Evolutionary conservation across 2,113 vertebrate genomes (phyloP).

Genomic region (Lophotis ruficrista): DNA sequence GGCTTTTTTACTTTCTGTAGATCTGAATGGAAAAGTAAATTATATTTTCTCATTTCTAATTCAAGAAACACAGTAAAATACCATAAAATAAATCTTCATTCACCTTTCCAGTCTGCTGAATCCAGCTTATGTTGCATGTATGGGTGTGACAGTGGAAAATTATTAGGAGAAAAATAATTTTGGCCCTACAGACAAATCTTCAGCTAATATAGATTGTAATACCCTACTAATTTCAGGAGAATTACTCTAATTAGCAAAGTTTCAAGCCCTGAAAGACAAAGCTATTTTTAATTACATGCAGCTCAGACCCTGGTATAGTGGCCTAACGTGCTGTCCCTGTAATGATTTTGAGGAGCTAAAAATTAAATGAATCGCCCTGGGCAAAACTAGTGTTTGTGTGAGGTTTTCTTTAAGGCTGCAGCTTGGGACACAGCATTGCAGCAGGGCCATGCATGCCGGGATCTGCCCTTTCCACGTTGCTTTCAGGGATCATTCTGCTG

Average conservation of each 20-base stretch:
- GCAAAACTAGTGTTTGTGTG: neutral
- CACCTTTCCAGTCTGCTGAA: neutral
- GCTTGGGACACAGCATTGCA: neutral
- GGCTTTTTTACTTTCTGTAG: neutral
- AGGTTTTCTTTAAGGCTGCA: neutral
- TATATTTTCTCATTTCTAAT: neutral
- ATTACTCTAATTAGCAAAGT: neutral
- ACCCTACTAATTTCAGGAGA: neutral
- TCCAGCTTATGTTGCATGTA: neutral
- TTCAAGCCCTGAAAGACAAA: neutral
- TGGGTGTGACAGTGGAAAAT: neutral
- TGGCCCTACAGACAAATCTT: neutral
- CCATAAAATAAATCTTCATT: neutral
- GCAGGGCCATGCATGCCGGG: accelerated
- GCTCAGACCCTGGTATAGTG: neutral
- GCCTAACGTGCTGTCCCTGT: neutral
- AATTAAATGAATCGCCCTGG: neutral
- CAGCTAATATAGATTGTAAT: neutral
- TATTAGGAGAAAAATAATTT: neutral
- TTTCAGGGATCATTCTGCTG: neutral
- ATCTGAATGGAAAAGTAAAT: neutral
- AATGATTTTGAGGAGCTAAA: neutral
- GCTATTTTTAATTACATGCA: neutral
- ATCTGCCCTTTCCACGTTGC: neutral
- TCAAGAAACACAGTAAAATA: neutral